These are phyloP conservation scores for Neoarius graeffei DNA, from an alignment of 2,113 vertebrate genomes.

Conservation along the genomic window DNA sequence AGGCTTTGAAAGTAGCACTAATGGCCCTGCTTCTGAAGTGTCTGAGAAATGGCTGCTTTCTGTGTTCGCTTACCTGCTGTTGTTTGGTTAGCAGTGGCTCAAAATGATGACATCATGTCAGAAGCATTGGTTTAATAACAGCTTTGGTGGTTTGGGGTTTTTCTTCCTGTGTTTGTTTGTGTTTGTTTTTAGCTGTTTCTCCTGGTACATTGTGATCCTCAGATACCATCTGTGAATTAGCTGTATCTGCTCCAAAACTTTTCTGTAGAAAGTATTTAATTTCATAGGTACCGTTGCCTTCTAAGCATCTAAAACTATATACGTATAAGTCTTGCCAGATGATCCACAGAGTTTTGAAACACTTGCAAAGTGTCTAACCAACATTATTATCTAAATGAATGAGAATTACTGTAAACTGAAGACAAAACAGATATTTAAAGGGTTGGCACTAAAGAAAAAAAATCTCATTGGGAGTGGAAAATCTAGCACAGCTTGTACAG, in stretches of 20 bases:
- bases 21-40: conserved; percentile 60
- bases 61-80: conserved; percentile 63
- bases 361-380: neutral
- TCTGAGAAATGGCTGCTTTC: conserved; percentile 48
- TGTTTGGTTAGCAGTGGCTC: conserved; percentile 38
- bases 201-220: neutral
- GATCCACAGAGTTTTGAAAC: conserved; percentile 11
- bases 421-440: conserved; percentile 1
- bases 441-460: neutral
- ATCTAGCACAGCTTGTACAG: neutral
- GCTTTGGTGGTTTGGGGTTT: conserved; percentile 27
- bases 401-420: neutral
- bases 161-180: conserved; percentile 35
- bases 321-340: neutral
- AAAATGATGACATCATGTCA: conserved; percentile 66
- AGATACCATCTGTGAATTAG: neutral
- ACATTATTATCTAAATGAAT: conserved; percentile 11
- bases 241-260: neutral
- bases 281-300: neutral
- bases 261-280: neutral
- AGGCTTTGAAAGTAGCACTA: neutral
- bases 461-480: neutral
- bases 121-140: conserved; percentile 60
- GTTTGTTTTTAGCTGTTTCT: conserved; percentile 10
- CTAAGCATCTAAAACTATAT: neutral